Conservation (phyloP, 2,888 invertebrate species). For the Hemithea aestivaria region DNA sequence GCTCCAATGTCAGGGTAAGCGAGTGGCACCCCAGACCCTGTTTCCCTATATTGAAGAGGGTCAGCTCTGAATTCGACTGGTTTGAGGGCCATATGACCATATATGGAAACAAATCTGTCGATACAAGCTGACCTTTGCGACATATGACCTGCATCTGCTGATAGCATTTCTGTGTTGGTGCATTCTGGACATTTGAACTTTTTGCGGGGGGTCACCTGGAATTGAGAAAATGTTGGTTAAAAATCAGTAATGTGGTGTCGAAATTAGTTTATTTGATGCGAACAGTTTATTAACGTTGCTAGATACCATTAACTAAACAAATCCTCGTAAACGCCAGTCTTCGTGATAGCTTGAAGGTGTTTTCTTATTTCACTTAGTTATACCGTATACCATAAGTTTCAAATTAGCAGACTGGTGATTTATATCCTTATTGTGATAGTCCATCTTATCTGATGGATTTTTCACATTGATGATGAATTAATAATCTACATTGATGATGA, state of each 20-base stretch:
- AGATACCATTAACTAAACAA: too few relatives aligned
- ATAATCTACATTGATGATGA: too few relatives aligned
- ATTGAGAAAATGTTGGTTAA: constrained; percentile 8
- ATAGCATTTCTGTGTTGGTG: constrained; percentile 95
- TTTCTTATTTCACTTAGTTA: too few relatives aligned
- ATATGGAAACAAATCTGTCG: constrained; percentile 86
- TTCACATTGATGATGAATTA: too few relatives aligned
- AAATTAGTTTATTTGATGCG: too few relatives aligned
- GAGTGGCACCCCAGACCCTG: constrained; percentile 91
- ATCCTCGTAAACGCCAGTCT: too few relatives aligned
- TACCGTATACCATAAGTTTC: too few relatives aligned
- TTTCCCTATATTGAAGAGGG: constrained; percentile 94
- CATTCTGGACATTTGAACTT: constrained; percentile 99
- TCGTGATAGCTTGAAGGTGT: too few relatives aligned
- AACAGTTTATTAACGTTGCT: too few relatives aligned
- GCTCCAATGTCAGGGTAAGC: constrained; percentile 92
- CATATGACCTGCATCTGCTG: constrained; percentile 96
- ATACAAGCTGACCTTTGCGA: constrained; percentile 94
- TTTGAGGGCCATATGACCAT: constrained; percentile 92
- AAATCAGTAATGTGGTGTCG: not conserved
- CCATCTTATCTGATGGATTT: too few relatives aligned
- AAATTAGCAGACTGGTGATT: too few relatives aligned
- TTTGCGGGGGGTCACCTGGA: constrained; percentile 94
- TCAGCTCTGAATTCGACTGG: constrained; percentile 96
- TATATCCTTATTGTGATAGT: too few relatives aligned